phyloP scores from a whole-genome alignment of 2,113 vertebrate species.

The Elephantulus edwardii region DNA sequence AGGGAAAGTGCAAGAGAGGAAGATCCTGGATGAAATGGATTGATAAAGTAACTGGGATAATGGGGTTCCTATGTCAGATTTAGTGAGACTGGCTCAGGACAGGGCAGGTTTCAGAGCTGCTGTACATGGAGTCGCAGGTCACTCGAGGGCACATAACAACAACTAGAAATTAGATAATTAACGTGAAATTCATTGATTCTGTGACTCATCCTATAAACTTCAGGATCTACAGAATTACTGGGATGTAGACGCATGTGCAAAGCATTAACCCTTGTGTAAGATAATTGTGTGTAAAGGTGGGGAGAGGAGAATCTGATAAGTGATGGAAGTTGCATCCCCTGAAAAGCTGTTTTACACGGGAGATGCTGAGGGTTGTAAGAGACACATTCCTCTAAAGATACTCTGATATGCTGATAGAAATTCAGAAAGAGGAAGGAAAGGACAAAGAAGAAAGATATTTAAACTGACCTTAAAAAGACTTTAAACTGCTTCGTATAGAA shows the following conservation, averaged over 20 bases:
- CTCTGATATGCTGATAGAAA: background rate
- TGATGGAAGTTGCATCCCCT: background rate
- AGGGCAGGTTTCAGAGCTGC: too few relatives aligned
- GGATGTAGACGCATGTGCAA: background rate
- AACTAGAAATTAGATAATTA: background rate
- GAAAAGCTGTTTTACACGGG: background rate
- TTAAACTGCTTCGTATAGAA: constrained; percentile 13
- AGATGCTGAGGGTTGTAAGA: background rate
- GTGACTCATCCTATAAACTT: background rate
- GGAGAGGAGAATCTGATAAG: background rate
- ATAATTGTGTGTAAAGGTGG: accelerated
- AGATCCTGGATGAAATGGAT: too few relatives aligned
- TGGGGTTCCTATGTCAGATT: too few relatives aligned
- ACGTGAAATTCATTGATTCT: background rate
- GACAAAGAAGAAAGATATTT: background rate
- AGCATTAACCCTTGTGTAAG: background rate
- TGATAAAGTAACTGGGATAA: too few relatives aligned
- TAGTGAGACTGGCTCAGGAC: too few relatives aligned
- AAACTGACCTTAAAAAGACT: too few relatives aligned
- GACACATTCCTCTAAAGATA: background rate
- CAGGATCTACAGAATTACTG: background rate
- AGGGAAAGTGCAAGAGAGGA: too few relatives aligned
- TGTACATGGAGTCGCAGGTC: too few relatives aligned
- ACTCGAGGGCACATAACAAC: too few relatives aligned
- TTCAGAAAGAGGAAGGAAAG: background rate